phyloP scores from a whole-genome alignment of 2,888 invertebrate species.

The Nemoura dubitans region DNA sequence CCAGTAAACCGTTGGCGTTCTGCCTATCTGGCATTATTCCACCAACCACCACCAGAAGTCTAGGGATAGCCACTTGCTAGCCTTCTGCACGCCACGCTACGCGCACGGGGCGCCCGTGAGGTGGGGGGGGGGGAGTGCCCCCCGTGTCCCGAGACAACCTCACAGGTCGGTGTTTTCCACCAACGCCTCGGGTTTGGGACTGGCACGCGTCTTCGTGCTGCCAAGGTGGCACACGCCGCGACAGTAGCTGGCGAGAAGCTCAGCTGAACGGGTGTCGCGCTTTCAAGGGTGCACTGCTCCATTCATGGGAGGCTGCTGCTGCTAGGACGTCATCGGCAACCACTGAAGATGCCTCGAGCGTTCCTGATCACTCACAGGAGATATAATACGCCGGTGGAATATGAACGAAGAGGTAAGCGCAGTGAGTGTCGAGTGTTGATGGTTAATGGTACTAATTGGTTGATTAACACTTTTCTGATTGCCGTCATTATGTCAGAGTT shows the following conservation, averaged over 20 bases:
- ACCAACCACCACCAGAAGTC: constrained; percentile 44
- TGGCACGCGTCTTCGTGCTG: constrained; percentile 42
- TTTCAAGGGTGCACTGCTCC: constrained; percentile 16
- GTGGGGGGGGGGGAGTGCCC: background rate
- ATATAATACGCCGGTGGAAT: constrained; percentile 61
- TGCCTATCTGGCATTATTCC: constrained; percentile 42
- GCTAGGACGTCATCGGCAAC: background rate
- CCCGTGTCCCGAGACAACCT: background rate
- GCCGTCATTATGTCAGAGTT: background rate
- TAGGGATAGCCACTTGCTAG: constrained; percentile 31
- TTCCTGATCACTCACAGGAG: constrained; percentile 71
- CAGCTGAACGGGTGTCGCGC: background rate
- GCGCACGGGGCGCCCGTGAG: background rate
- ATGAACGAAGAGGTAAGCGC: constrained; percentile 59
- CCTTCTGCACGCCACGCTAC: background rate
- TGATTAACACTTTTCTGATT: background rate
- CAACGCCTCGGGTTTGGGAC: background rate
- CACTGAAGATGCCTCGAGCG: constrained; percentile 67
- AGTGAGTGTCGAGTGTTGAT: background rate
- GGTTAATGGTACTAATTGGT: background rate
- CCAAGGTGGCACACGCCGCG: constrained; percentile 36
- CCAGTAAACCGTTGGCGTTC: background rate
- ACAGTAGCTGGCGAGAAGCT: constrained; percentile 32
- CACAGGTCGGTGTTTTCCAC: constrained; percentile 7
- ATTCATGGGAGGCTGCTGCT: background rate